A percentile compares a stretch with the other conserved stretches of the same genome.
Conservation (phyloP, 1,140 invertebrate species). For the Belonocnema kinseyi region DNA sequence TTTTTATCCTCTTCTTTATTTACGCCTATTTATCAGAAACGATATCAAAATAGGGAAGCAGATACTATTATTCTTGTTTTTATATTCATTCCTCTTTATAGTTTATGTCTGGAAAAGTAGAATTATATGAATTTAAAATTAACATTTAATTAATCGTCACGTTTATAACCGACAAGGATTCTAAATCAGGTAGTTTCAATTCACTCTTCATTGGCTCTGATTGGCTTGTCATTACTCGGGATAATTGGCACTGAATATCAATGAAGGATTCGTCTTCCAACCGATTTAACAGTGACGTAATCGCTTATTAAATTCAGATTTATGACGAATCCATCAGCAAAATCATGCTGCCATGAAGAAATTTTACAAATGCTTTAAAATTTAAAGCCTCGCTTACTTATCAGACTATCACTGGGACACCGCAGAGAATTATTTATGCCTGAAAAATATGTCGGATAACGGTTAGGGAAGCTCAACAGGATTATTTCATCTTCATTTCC, state of each 20-base stretch:
- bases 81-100: background rate
- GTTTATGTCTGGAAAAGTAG: too few species aligned
- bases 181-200: background rate
- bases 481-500: constrained; percentile 20
- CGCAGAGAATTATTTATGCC: constrained; percentile 3
- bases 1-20: constrained; percentile 2
- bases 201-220: background rate
- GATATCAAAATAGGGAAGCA: background rate
- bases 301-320: background rate
- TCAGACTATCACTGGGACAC: background rate
- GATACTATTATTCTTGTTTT: background rate
- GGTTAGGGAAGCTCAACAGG: constrained; percentile 23
- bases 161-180: background rate
- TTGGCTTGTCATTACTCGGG: background rate
- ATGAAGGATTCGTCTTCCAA: background rate
- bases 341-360: background rate
- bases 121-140: too few species aligned
- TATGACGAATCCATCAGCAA: background rate
- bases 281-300: background rate
- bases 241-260: background rate
- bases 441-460: constrained; percentile 31
- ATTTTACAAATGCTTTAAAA: constrained; percentile 1
- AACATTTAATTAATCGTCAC: background rate
- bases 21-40: background rate
- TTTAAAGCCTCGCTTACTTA: constrained; percentile 6